Evolutionary conservation across 2,797 vertebrate genomes (phyloP), one percentile per base, ranked within the genome.

Genomic region (Dermochelys coriacea): DNA sequence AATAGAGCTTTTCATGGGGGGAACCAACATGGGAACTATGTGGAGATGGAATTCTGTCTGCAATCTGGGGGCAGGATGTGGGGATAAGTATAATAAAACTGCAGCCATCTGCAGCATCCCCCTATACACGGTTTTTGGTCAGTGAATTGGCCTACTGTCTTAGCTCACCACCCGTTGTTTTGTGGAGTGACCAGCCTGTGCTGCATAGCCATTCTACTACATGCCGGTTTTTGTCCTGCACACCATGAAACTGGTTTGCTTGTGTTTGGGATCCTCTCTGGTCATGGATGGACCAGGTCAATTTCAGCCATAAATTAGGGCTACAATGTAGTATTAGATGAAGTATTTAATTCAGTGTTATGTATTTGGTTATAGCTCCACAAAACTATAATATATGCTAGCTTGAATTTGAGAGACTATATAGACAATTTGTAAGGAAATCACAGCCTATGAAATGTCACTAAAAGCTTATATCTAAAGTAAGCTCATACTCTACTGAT

Each of bases 401-500:
- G 7, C 59, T 61, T 71, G 77, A 79, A 34, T 3, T 27, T 49
- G 47, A 50, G 47, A 79, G 14, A 29, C 3, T 59, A 50, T 9
- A 86, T 2, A 78, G 85, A 31, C 37, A 84, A 71, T 82, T 84
- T 64, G 0, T 0, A 54, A 86, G 51, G 80, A 55, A 21, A 91
- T 41, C 34, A 51, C n/a, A 1, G 93, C 84, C 16, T 3, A 71
- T 87, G 85, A 93, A 96, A 83, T 61, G 82, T 80, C 79, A 84
- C 75, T 94, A 86, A 89, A 95, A 77, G 61, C 86, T 97, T 95
- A 85, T 87, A 85, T 81, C 64, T 84, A 88, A 90, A 87, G 88
- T 93, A 97, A 93, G 93, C 88, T 96, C 91, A 89, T 49, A 92
- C 95, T 93, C 97, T 98, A 97, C 97, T 98, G 96, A 97, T 96